These are phyloP conservation scores for Furnarius figulus DNA, from an alignment of 2,113 vertebrate species.

Conservation along the genomic window DNA sequence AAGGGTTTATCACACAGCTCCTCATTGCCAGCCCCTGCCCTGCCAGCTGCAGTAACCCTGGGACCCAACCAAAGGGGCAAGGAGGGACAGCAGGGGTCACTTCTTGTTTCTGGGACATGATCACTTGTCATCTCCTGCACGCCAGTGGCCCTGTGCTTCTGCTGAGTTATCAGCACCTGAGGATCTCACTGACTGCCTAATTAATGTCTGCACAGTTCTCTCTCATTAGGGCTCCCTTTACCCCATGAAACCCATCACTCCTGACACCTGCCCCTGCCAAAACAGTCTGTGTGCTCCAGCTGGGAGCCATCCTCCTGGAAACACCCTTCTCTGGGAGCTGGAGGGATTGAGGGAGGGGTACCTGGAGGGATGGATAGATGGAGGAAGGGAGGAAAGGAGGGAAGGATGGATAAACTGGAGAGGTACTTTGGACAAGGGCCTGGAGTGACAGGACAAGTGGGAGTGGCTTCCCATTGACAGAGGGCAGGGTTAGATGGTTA, in stretches of 20 bases:
- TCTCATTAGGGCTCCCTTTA: not conserved
- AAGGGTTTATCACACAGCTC: not conserved
- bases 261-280: not conserved
- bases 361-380: not conserved
- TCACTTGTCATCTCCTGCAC: not conserved
- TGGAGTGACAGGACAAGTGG: not conserved
- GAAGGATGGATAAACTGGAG: not conserved
- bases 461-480: not conserved
- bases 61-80: not conserved
- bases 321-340: not conserved
- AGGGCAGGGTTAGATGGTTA: not conserved
- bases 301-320: not conserved
- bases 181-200: not conserved
- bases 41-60: not conserved
- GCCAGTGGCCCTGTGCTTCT: not conserved
- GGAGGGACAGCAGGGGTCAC: fast-evolving
- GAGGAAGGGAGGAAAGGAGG: not conserved
- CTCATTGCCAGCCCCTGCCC: not conserved
- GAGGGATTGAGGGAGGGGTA: not conserved
- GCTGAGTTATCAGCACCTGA: slow-evolving; percentile 11
- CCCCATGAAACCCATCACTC: not conserved
- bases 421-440: not conserved
- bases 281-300: not conserved
- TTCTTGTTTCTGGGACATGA: not conserved
- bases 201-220: not conserved